Base-by-base conservation (phyloP, 1,140 invertebrate species). In the Coboldia fuscipes region DNA sequence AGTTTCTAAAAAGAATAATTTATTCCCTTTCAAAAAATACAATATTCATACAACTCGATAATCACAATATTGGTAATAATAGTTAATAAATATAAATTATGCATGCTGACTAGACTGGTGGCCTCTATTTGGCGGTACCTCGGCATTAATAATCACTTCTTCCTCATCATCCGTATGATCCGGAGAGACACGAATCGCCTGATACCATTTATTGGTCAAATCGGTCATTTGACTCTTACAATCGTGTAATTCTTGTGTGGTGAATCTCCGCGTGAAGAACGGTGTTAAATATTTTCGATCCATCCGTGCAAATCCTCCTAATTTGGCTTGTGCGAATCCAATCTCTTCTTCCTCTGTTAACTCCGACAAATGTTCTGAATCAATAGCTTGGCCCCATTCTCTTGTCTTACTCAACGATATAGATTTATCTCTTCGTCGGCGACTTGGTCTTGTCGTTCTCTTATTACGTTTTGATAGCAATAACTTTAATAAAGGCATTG, bases 201-300 rank as follows among this genome's bases (percentile, higher is more conserved):
- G 83, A 59, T 93, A 93, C 89, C 89, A 96, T 51, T 93, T 81
- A 51, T 92, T 90, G 2, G 88, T 92, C 30, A 96, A 60, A 58
- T 88, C 82, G 5, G 82, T 84, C 86, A 96, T 94, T 61, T 93
- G 86, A 30, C 77, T 86, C 50, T 88, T 85, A 46, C 89, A 92
- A 55, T 93, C 88, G 49, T 85, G 84, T 30, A 96, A 55, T 62
- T 96, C 88, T 70, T 92, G 63, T 34, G 92, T 84, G 16, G 89
- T 94, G 47, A 96, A 92, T 40, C 86, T 64, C 39, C 89, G 63
- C 1, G 88, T 94, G 51, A 97, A 94, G 53, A 94, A 93, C 4
- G 90, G 90, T 41, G 83, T 86, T 34, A 97, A 74, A 60, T 92
- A 94, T 50, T 89, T 88, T 31, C 84, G 65, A 59, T 97, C 89